phyloP scores from a whole-genome alignment of 2,113 vertebrate genomes.

The Hiodon alosoides region DNA sequence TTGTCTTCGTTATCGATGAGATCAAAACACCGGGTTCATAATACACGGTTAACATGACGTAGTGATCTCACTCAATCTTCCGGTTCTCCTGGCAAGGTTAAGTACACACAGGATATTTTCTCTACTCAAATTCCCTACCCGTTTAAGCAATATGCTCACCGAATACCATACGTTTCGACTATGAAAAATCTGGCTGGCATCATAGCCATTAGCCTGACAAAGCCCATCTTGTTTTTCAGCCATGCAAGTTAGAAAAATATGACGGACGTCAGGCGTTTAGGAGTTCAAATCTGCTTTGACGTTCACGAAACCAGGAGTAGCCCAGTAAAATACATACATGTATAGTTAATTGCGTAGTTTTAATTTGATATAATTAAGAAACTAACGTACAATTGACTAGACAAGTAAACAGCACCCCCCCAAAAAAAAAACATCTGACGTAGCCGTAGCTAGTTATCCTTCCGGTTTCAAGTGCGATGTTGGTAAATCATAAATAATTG shows the following conservation, averaged over 20 bases:
- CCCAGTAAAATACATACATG: neutral
- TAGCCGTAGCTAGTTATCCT: slow-evolving; percentile 30
- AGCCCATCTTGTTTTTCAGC: neutral
- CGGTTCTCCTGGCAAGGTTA: no score
- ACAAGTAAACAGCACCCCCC: neutral
- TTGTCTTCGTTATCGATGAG: no score
- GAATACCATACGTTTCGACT: no score
- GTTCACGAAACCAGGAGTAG: neutral
- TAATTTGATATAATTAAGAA: neutral
- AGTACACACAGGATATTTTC: no score
- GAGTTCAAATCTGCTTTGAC: no score
- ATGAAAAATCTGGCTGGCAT: no score
- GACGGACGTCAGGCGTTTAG: no score
- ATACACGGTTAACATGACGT: no score
- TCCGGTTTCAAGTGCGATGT: slow-evolving; percentile 19
- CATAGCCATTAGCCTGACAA: neutral
- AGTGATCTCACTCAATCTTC: no score
- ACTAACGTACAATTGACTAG: neutral
- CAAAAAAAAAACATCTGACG: slow-evolving; percentile 22
- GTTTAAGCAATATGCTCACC: no score
- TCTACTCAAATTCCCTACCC: no score
- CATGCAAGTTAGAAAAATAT: neutral
- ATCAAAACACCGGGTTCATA: no score
- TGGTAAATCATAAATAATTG: neutral
- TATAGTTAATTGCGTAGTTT: neutral